Evolutionary conservation across 2,888 invertebrate genomes (phyloP), one percentile per base, ranked within the genome.

Genomic region (Lordiphosa andalusiaca): DNA sequence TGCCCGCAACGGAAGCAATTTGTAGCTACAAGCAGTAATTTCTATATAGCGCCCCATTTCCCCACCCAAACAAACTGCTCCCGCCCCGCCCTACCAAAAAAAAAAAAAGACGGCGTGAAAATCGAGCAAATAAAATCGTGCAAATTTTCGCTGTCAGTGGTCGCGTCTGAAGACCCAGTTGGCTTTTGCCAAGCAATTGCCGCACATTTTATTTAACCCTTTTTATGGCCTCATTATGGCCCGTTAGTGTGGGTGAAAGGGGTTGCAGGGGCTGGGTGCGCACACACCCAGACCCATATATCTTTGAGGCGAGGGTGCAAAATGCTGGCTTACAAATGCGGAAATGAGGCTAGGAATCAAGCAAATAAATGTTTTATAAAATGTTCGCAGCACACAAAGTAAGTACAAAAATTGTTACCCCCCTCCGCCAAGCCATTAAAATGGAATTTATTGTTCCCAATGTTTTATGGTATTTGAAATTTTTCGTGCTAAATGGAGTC

Each of bases 21-120:
- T 85, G 85, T 86, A 85, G 85, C 80, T 77, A 86, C 71, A 78
- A 78, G 80, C 84, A 73, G 85, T 75, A 85, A 84, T 84, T 85
- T 81, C 73, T 46, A 59, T 66, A 61, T 63, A 49, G 63, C 37
- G 30, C 52, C 64, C 16, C 13, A 16, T 16, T 41, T 10, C 10
- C 16, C 53, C 40, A n/a, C 21, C 35, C 37, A n/a, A 7, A 10
- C 7, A 12, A n/a, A n/a, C n/a, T n/a, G n/a, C n/a, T n/a, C n/a
- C 25, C 57, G 16, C 10, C 16, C 53, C 40, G 9, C 21, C 35
- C 37, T 9, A 13, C 25, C 57, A 52, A 55, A 63, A 41, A 41
- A 55, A 63, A 41, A 41, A 19, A 39, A 16, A 39, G 23, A 77
- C 68, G 78, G 78, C 78, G 73, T 75, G 78, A 82, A 82, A 82